A percentile compares a stretch with the other conserved stretches of the same genome.
Conservation (phyloP, 2,797 vertebrate genomes). For the Vespertilio murinus region DNA sequence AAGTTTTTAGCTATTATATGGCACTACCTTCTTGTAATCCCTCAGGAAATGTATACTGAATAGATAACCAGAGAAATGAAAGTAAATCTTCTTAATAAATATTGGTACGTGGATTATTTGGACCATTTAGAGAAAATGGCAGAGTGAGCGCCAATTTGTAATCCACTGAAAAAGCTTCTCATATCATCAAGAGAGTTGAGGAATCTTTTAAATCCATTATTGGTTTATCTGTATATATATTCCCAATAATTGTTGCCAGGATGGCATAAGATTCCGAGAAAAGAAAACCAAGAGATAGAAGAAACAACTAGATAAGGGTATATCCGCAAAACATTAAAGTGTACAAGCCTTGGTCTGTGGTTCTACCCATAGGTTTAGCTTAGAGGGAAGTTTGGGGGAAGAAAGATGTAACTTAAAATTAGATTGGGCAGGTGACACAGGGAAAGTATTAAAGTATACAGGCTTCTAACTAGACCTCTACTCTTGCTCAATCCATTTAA, state of each 20-base stretch:
- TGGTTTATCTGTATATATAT: background rate
- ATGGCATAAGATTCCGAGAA: background rate
- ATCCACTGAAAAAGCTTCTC: conserved; percentile 2
- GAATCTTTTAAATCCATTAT: background rate
- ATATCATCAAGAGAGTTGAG: background rate
- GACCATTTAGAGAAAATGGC: background rate
- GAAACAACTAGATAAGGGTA: background rate
- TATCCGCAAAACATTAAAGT: background rate
- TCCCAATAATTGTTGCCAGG: background rate
- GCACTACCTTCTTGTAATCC: background rate
- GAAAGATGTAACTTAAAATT: background rate
- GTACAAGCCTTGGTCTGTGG: background rate
- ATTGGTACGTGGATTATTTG: background rate
- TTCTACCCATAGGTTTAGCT: background rate
- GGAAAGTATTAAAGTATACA: background rate
- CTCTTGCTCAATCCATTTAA: background rate
- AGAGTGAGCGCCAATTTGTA: background rate
- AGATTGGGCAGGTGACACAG: background rate
- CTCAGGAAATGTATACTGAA: background rate
- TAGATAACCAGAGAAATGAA: background rate
- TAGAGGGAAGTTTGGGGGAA: background rate
- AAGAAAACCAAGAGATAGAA: background rate
- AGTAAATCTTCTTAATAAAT: conserved; percentile 13
- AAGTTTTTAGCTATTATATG: background rate
- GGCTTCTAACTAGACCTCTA: background rate